A percentile compares a stretch with the other conserved stretches of the same genome.
Conservation (phyloP, 2,888 invertebrate species). For the Nephrotoma flavescens region DNA sequence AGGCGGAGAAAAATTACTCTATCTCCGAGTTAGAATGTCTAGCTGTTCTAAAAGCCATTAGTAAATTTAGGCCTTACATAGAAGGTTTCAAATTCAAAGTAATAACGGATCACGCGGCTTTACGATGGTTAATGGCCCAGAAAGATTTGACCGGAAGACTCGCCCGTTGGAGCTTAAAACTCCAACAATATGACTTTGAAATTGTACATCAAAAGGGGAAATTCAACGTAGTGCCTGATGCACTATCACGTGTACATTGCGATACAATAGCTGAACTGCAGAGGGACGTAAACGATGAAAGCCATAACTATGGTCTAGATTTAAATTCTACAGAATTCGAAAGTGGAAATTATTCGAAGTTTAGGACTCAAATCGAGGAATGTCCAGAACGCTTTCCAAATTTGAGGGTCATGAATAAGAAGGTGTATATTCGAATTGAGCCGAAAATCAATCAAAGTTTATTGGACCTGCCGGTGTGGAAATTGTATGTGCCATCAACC, state of each 20-base stretch:
- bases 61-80: background rate
- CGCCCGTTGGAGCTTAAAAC: no score
- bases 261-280: background rate
- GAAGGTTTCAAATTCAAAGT: background rate
- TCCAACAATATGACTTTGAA: no score
- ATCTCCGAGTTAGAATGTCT: background rate
- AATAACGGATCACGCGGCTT: background rate
- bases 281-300: background rate
- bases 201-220: no score
- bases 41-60: background rate
- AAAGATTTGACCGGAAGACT: no score
- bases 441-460: background rate
- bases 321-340: background rate
- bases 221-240: no score
- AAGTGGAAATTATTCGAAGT: background rate
- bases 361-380: background rate
- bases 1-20: background rate
- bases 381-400: background rate
- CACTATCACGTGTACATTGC: background rate
- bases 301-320: background rate
- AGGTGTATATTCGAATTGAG: background rate
- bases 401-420: background rate
- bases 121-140: no score
- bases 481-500: background rate
- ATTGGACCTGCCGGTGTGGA: background rate